A percentile compares a stretch with the other conserved stretches of the same genome.
These are phyloP conservation scores for Chloroclystis v-ata DNA, from an alignment of 2,888 invertebrate species.

Conservation along the genomic window DNA sequence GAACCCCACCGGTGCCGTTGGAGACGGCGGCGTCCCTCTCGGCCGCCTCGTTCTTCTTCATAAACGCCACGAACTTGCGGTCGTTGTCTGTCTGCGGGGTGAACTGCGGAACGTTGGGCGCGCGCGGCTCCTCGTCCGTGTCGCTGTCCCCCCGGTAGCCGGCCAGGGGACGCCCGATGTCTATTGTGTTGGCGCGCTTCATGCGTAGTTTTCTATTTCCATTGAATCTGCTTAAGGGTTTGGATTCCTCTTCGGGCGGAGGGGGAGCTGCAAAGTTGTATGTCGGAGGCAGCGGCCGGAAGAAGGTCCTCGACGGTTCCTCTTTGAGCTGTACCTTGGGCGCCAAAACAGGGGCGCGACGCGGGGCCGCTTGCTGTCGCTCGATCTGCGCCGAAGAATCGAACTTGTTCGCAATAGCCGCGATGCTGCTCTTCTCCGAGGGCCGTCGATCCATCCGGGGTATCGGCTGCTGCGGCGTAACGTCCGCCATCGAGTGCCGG, in stretches of 20 bases:
- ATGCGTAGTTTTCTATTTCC: constrained; percentile 84
- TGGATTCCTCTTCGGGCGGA: constrained; percentile 53
- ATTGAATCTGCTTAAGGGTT: constrained; percentile 67
- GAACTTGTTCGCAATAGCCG: constrained; percentile 65
- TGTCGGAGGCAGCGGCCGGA: constrained; percentile 61
- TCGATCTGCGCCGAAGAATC: constrained; percentile 49
- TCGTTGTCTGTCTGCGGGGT: constrained; percentile 91
- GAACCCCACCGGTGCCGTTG: constrained; percentile 32
- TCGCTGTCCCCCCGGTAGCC: constrained; percentile 73
- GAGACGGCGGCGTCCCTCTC: constrained; percentile 30
- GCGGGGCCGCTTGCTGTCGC: constrained; percentile 33
- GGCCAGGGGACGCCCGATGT: constrained; percentile 86
- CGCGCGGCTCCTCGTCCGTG: constrained; percentile 63
- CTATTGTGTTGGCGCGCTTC: constrained; percentile 93
- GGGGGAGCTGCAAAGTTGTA: constrained; percentile 66
- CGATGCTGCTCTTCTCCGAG: constrained; percentile 58
- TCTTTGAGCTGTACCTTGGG: constrained; percentile 40
- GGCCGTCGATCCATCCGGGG: constrained; percentile 47
- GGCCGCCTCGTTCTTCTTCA: constrained; percentile 82
- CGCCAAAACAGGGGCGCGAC: constrained; percentile 31
- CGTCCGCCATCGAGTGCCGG: constrained; percentile 63
- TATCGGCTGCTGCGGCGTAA: constrained; percentile 31
- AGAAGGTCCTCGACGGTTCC: constrained; percentile 49
- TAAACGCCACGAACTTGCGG: constrained; percentile 88
- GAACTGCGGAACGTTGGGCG: constrained; percentile 80